Percentiles rank a stretch among this genome's conserved stretches.
These are phyloP conservation scores for Pomatostomus ruficeps DNA, from an alignment of 2,113 vertebrate genomes.

Conservation along the genomic window DNA sequence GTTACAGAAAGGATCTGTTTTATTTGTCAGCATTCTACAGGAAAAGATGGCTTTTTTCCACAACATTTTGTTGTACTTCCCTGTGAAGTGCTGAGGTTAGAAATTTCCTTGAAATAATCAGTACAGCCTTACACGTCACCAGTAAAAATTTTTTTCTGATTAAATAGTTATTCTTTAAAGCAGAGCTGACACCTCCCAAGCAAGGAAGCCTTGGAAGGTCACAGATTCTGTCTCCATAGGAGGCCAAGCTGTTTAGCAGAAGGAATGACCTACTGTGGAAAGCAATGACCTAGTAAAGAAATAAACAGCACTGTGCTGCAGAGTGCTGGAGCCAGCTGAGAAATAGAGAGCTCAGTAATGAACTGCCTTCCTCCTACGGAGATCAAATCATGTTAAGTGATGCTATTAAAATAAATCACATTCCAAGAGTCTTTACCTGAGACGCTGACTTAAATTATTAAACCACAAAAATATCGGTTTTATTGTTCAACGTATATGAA, in stretches of 20 bases:
- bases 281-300: slow-evolving; percentile 10
- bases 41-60: neutral
- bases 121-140: neutral
- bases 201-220: neutral
- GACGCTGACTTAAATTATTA: neutral
- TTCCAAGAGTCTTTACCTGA: neutral
- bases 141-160: slow-evolving; percentile 16
- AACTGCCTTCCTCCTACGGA: slow-evolving; percentile 33
- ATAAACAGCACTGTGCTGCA: neutral
- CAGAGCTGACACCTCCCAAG: neutral
- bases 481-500: neutral
- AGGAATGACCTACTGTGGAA: slow-evolving; percentile 35
- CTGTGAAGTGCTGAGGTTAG: neutral
- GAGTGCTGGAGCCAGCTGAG: slow-evolving; percentile 1
- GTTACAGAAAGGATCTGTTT: neutral
- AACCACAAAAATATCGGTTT: neutral
- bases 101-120: neutral
- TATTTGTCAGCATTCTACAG: neutral
- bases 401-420: slow-evolving; percentile 25
- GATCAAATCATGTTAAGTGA: slow-evolving; percentile 39
- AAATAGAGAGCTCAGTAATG: slow-evolving; percentile 4
- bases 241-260: slow-evolving; percentile 26
- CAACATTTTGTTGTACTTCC: neutral
- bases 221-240: slow-evolving; percentile 40
- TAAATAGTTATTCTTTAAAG: neutral